These are phyloP conservation scores for Cliona cf. orientalis DNA, from an alignment of 37 sponge, comb jelly and placozoan genomes.

Conservation along the genomic window DNA sequence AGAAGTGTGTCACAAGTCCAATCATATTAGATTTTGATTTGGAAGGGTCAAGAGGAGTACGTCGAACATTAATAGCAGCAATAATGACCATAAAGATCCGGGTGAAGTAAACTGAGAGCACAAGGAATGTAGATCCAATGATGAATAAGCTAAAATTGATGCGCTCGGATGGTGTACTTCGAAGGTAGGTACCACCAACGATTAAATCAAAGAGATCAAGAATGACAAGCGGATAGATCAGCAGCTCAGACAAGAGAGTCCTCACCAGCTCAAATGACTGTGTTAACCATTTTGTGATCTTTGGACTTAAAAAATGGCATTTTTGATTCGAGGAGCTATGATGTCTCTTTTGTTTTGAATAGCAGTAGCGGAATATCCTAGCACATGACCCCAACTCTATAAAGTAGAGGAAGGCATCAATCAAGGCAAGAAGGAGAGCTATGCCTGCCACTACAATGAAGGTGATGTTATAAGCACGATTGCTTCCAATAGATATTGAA, in stretches of 20 bases:
- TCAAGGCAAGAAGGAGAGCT: neutral
- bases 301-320: neutral
- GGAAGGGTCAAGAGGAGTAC: conserved; percentile 4
- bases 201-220: conserved; percentile 46
- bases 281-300: neutral
- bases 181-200: neutral
- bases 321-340: neutral
- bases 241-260: conserved; percentile 24
- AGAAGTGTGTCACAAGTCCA: neutral
- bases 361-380: neutral
- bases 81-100: conserved; percentile 12
- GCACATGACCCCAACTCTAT: conserved; percentile 31
- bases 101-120: conserved; percentile 28
- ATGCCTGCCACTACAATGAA: neutral
- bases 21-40: neutral
- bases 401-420: conserved; percentile 19
- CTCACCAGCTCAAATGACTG: conserved; percentile 35
- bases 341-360: conserved; percentile 1
- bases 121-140: conserved; percentile 19
- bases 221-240: conserved; percentile 46
- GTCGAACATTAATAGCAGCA: neutral
- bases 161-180: neutral
- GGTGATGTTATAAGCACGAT: neutral
- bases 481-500: neutral
- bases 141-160: conserved; percentile 25